Base-by-base conservation (phyloP, 2,888 invertebrate genomes). In the Campoletis raptor region DNA sequence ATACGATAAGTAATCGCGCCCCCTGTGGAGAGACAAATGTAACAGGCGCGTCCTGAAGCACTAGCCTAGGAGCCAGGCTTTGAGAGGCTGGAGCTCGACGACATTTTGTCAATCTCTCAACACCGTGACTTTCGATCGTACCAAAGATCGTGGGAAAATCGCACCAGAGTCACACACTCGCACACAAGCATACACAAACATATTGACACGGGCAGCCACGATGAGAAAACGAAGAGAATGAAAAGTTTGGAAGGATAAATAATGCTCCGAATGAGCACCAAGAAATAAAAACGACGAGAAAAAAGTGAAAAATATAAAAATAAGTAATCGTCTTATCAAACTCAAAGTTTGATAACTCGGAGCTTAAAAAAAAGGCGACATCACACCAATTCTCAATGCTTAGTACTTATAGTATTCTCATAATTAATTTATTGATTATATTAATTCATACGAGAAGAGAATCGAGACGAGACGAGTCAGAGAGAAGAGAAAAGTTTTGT, bases 321-420 rank as follows among this genome's bases (percentile, higher is more conserved):
- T 15, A 45, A 74, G 57, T 83, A 37, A 78, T 57, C 37, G 64
- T 69, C 45, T 73, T 85, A 40, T 57, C 54, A 48, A 85, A 82
- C 57, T 37, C 69, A 48, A 5, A 18, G n/a, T 83, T 78, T 52
- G 48, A 76, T 21, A 54, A 69, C 48, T 61, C 18, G 30, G 12
- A 57, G 81, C 72, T 24, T n/a, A 15, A 52, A 67, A 81, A 15
- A 61, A 40, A 30, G 81, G 85, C 76, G 81, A 85, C 83, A 77
- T 72, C 77, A 45, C 69, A 74, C 48, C 30, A 81, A 87, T 80
- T 85, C 64, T 67, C 89, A 89, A 90, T 90, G 91, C 91, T 90
- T 93, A 92, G 93, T 94, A 94, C 93, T 94, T 93, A 93, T 93
- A 94, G 92, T 89, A 88, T 89, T 92, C 92, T 93, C 92, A 91